Conservation (phyloP, 1,140 invertebrate genomes). For the Drosophila equinoxialis region DNA sequence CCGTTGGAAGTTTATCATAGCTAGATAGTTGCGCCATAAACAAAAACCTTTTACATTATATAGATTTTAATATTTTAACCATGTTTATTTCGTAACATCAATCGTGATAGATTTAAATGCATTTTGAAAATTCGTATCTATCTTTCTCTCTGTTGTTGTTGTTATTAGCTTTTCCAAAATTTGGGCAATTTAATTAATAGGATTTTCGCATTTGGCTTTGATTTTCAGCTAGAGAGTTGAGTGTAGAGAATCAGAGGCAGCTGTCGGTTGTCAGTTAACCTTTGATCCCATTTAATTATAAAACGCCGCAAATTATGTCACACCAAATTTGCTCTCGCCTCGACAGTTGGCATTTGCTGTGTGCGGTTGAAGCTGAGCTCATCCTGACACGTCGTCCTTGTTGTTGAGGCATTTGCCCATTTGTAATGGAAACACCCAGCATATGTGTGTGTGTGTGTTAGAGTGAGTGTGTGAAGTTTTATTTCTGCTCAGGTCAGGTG, state of each 20-base stretch:
- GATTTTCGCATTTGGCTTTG: conserved; percentile 3
- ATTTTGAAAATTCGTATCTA: no score
- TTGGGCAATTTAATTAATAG: conserved; percentile 4
- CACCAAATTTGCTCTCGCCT: conserved; percentile 36
- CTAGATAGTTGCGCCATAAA: no score
- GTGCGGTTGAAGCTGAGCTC: conserved; percentile 23
- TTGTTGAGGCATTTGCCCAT: conserved; percentile 32
- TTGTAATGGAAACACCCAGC: conserved; percentile 60
- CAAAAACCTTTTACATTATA: no score
- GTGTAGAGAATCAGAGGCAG: neutral
- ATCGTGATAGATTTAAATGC: no score
- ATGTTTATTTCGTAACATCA: no score
- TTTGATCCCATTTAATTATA: conserved; percentile 51
- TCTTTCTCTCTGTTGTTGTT: no score
- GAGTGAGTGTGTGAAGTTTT: conserved; percentile 33
- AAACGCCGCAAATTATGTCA: conserved; percentile 56
- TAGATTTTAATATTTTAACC: no score
- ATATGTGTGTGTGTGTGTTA: conserved; percentile 49
- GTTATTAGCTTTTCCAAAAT: neutral
- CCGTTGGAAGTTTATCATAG: no score
- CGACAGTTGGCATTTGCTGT: conserved; percentile 48
- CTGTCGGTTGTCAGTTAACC: conserved; percentile 12
- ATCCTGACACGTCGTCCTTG: conserved; percentile 39
- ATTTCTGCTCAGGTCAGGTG: conserved; percentile 65
- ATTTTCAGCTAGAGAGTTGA: neutral